Evolutionary conservation across 2,888 invertebrate genomes (phyloP), one percentile per base, ranked within the genome.

Genomic region (Himalopsyche tibetana): DNA sequence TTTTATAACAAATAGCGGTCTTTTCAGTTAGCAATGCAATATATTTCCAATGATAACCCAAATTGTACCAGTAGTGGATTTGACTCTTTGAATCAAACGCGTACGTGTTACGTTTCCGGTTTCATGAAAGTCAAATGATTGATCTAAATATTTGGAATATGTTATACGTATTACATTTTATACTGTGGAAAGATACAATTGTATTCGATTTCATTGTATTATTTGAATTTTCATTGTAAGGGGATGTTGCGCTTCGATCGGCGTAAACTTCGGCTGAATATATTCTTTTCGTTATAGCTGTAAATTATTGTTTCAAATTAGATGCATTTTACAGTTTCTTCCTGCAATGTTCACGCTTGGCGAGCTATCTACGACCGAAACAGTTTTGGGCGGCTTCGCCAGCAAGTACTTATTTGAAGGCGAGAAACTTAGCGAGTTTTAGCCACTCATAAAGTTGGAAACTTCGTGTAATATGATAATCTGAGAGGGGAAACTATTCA

Each of bases 401-500:
- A 28, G 15, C 51, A 19, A n/a, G 19, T 38, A 80, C 17, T 36
- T 85, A 83, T 83, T 86, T 56, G 82, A 69, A 45, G 83, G 86
- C 80, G 83, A 69, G 84, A 84, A 84, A 84, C 84, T 86, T 84
- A 82, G 82, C 84, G 82, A 55, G 45, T 40, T 55, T 74, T 40
- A 56, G 56, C n/a, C 80, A 83, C 80, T 86, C 69, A 80, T 83
- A 86, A 86, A 83, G 51, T 86, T 80, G 28, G 38, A 82, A 85
- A 85, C 80, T 86, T 86, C 80, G 40, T 45, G 55, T 87, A 87
- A 83, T 85, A 85, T 85, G 79, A 83, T 87, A 87, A 87, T 87
- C 87, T 69, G 28, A 79, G 45, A 55, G 45, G 40, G 51, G 74
- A 80, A 86, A 83, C 45, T 63, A 83, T 87, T 82, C 85, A 45